phyloP scores from a whole-genome alignment of 2,888 invertebrate genomes.

The Acleris laterana region DNA sequence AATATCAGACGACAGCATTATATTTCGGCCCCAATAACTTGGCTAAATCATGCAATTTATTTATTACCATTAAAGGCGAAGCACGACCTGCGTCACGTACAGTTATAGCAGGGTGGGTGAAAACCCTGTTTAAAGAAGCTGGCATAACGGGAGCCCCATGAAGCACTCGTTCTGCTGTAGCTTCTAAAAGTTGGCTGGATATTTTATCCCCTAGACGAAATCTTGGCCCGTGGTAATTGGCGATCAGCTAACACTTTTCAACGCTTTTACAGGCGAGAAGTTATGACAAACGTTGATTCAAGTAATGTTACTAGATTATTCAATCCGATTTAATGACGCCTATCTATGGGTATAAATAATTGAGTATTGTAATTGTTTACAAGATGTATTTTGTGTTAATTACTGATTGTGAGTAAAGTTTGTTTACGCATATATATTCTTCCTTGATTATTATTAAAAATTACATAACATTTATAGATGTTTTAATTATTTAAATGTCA shows the following conservation, averaged over 20 bases:
- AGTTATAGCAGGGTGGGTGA: constrained; percentile 41
- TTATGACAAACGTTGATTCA: not conserved
- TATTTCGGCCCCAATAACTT: constrained; percentile 33
- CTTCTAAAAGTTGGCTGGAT: constrained; percentile 42
- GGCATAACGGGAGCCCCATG: constrained; percentile 41
- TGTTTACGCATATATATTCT: not conserved
- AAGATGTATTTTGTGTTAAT: not conserved
- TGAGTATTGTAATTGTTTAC: not conserved
- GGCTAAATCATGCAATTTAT: constrained; percentile 4
- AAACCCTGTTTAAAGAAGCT: constrained; percentile 37
- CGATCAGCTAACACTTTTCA: constrained; percentile 28
- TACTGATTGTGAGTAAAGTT: not conserved
- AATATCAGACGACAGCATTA: constrained; percentile 19
- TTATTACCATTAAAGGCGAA: constrained; percentile 7
- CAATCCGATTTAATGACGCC: constrained; percentile 1
- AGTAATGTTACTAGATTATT: constrained; percentile 10
- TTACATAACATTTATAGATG: not conserved
- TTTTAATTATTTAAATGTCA: constrained; percentile 13
- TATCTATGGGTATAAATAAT: not conserved
- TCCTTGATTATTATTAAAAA: not conserved
- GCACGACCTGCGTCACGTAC: constrained; percentile 9
- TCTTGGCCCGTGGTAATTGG: constrained; percentile 44
- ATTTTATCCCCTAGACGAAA: constrained; percentile 41
- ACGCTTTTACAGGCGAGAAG: constrained; percentile 13
- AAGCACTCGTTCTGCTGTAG: constrained; percentile 43